Evolutionary conservation across 53 echinoderm and acorn worm species (phyloP).

Genomic region (Echinometra lucunter): DNA sequence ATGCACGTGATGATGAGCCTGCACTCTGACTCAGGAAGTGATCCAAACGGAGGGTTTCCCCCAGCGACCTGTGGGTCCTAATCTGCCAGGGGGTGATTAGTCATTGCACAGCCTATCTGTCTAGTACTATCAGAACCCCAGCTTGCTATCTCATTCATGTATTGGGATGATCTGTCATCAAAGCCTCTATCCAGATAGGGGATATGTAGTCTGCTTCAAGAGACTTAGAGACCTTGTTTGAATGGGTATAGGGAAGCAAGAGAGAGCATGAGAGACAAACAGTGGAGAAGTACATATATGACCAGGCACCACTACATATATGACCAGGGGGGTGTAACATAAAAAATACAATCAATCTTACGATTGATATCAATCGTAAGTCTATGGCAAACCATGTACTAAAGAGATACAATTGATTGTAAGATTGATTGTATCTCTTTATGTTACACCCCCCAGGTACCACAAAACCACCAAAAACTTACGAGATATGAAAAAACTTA

Average conservation of each 20-base stretch:
- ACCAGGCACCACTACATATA: no score
- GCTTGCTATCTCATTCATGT: neutral
- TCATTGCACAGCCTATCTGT: neutral
- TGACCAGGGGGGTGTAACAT: no score
- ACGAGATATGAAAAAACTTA: no score
- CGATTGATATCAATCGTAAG: no score
- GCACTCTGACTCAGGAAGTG: constrained; percentile 41
- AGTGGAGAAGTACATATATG: neutral
- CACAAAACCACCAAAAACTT: no score
- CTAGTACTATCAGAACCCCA: neutral
- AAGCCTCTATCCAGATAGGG: neutral
- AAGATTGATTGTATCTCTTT: no score
- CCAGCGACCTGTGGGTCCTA: constrained; percentile 22
- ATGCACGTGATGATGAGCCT: constrained; percentile 28
- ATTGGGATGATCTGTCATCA: neutral
- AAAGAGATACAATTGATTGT: no score
- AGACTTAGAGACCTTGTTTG: neutral
- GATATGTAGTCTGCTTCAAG: neutral
- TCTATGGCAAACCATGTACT: no score
- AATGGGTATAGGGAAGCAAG: neutral
- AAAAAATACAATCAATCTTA: no score
- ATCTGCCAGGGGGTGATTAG: constrained; percentile 48
- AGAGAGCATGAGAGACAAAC: neutral
- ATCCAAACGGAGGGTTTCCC: constrained; percentile 50
- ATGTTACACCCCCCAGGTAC: no score